Base-by-base conservation (phyloP, 2,888 invertebrate species). In the Ormyrus nitidulus region DNA sequence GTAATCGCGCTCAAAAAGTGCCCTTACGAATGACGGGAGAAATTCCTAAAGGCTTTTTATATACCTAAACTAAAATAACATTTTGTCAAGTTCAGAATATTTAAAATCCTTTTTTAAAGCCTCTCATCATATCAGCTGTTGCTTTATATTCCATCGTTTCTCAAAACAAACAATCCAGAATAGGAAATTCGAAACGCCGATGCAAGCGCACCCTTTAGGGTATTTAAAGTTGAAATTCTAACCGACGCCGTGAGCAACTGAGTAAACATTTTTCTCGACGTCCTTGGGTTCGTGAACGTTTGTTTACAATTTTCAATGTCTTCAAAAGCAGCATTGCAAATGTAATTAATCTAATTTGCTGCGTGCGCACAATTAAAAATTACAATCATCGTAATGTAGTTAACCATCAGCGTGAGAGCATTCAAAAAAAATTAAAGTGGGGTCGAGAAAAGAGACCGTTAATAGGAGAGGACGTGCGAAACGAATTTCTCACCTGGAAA, bases 211-310 rank as follows among this genome's bases (percentile, higher is more conserved):
- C 6, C 61, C 46, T n/a, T 64, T 2, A 13, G 58, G 61, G 49
- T 53, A 66, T 68, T 61, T 73, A 73, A 68, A 54, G 58, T 73
- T 73, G 10, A 79, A 78, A 72, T 48, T 62, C 46, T 11, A 79
- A 73, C 73, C 54, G 73, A 66, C 69, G 58, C 73, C 44, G 62
- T 10, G 62, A 7, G 34, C 34, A 34, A n/a, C n/a, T n/a, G n/a
- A n/a, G n/a, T n/a, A n/a, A n/a, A 46, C 10, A 44, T 19, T 11
- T 44, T 10, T 49, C 5, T 10, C 6, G 13, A 58, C 46, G 11
- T 3, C 19, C 11, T 51, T 46, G 58, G 34, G 49, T 34, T 34
- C 34, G 34, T 4, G 34, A 34, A 34, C 19, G 56, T 70, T 77
- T 70, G 10, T 77, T 64, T 77, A 77, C 11, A 70, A 0, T 56